Evolutionary conservation across 2,113 vertebrate genomes (phyloP).

Genomic region (Pipra filicauda): DNA sequence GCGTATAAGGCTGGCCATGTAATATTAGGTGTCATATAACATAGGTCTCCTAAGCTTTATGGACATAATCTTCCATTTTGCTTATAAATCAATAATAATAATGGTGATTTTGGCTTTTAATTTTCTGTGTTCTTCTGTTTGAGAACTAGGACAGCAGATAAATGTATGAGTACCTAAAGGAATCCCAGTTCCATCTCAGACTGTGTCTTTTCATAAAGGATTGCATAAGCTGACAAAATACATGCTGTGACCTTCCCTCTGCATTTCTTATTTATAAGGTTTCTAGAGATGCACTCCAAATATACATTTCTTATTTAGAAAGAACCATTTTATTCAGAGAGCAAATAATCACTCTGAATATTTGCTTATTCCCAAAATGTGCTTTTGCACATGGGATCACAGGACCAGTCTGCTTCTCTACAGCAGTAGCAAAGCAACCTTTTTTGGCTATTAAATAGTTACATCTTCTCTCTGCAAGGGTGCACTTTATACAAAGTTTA

Average conservation of each 20-base stretch:
- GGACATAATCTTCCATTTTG: not conserved
- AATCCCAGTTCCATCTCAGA: not conserved
- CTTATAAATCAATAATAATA: not conserved
- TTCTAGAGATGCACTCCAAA: not conserved
- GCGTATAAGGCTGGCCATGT: not conserved
- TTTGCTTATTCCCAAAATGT: not conserved
- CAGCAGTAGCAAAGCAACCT: not conserved
- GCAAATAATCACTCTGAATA: not conserved
- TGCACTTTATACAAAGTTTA: not conserved
- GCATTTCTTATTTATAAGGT: not conserved
- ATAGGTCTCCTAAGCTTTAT: not conserved
- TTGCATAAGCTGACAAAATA: not conserved
- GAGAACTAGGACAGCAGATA: not conserved
- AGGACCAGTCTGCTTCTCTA: not conserved
- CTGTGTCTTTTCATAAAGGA: not conserved
- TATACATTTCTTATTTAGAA: not conserved
- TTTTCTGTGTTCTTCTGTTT: not conserved
- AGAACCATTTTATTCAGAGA: not conserved
- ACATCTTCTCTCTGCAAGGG: not conserved
- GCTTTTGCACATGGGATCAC: not conserved
- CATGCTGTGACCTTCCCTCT: not conserved
- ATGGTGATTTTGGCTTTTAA: not conserved
- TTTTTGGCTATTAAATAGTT: not conserved
- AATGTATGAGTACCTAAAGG: not conserved
- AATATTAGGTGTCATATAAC: not conserved